A percentile compares a stretch with the other conserved stretches of the same genome.
Conservation (phyloP, 2,113 vertebrate species). For the Platichthys stellatus region DNA sequence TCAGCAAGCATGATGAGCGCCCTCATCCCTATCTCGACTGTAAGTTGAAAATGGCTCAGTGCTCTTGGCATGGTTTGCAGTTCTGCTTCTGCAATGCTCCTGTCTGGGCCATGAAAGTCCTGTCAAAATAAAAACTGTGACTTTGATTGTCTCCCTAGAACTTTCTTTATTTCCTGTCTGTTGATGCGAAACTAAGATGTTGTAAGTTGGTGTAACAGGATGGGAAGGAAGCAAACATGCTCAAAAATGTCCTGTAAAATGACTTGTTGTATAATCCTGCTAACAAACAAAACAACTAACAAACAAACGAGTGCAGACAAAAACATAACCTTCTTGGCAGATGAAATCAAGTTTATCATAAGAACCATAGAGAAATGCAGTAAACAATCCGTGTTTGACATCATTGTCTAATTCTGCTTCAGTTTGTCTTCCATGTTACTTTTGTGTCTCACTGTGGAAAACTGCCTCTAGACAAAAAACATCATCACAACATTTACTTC, state of each 20-base stretch:
- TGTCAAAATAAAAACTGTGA: constrained; percentile 2
- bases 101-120: background rate
- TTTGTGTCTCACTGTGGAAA: too few relatives aligned
- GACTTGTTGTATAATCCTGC: too few relatives aligned
- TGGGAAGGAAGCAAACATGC: constrained; percentile 34
- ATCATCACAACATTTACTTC: too few relatives aligned
- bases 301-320: too few relatives aligned
- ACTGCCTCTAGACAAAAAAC: too few relatives aligned
- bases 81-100: constrained; percentile 8
- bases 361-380: too few relatives aligned
- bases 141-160: background rate
- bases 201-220: constrained; percentile 41
- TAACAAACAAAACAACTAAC: too few relatives aligned
- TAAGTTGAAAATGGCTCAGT: constrained; percentile 53
- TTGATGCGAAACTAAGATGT: constrained; percentile 33
- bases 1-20: constrained; percentile 43
- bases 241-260: background rate
- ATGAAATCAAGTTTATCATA: too few relatives aligned
- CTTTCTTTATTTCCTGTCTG: constrained; percentile 10
- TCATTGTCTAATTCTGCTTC: too few relatives aligned
- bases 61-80: constrained; percentile 28
- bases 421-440: too few relatives aligned
- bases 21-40: constrained; percentile 22
- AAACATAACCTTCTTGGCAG: too few relatives aligned
- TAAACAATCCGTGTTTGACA: too few relatives aligned